Evolutionary conservation across 2,797 vertebrate genomes (phyloP), one percentile per base, ranked within the genome.

Genomic region (Staurois parvus): DNA sequence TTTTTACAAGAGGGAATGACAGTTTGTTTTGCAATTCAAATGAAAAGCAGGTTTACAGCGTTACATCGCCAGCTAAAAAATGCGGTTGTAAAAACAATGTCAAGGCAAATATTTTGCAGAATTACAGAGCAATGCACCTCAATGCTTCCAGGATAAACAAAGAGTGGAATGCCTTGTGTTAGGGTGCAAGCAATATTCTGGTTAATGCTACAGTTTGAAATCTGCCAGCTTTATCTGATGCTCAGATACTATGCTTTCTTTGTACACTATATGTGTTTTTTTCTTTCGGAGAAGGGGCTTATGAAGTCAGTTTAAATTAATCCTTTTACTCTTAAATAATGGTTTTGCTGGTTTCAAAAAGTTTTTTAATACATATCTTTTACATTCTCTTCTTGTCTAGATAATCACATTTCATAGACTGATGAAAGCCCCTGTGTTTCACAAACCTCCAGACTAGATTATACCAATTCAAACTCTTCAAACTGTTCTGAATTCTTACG

Each of bases 31-130:
- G 72, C 29, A 75, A 76, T 75, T 75, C 40, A 85, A 85, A 76
- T 85, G 68, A 67, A 69, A 80, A 75, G 62, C 72, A 67, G 40
- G 62, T 85, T 79, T 85, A 62, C 70, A 26, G 42, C 72, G 67
- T 59, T 21, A 72, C n/a, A 48, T 29, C n/a, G 24, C 45, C 26
- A 21, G 84, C 40, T 30, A 52, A 10, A 68, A 85, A 81, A 48
- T n/a, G 17, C 75, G 68, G 34, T 29, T 76, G 84, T 75, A 69
- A 85, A 75, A 85, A 81, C 64, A 85, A 68, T 76, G 78, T 85
- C 84, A 85, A 85, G 72, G 66, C 59, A 76, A 85, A 85, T 85
- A 85, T 81, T 75, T 75, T 29, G 73, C 64, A 85, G 69, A 75
- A 81, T 80, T 85, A 73, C 70, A 80, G 56, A 32, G 40, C 68